phyloP scores from a whole-genome alignment of 2,113 vertebrate genomes.

The Protobothrops mucrosquamatus region DNA sequence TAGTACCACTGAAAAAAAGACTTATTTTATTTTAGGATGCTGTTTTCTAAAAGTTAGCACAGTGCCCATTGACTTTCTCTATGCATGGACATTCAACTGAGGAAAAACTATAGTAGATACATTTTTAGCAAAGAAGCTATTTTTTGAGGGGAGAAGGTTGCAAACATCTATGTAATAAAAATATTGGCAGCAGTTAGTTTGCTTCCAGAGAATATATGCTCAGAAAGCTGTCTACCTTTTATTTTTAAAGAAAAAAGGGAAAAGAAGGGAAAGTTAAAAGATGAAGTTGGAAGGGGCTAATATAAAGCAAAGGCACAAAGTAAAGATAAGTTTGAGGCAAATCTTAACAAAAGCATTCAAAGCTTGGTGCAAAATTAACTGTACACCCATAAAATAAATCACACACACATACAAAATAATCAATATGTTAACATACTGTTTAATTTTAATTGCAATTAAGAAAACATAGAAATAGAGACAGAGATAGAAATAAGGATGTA shows the following conservation, averaged over 20 bases:
- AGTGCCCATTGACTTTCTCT: not conserved
- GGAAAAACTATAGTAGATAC: not conserved
- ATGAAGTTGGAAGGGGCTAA: conserved; percentile 53
- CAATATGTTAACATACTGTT: conserved; percentile 57
- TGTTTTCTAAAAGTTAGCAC: not conserved
- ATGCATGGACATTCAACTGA: conserved; percentile 4
- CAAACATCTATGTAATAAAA: conserved; percentile 37
- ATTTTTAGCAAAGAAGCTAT: conserved; percentile 26
- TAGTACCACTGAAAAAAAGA: conserved; percentile 15
- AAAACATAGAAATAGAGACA: not conserved
- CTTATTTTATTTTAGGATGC: conserved; percentile 38
- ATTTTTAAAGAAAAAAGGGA: conserved; percentile 45
- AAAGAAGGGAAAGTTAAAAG: conserved; percentile 47
- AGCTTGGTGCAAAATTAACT: conserved; percentile 77
- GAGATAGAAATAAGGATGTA: not conserved
- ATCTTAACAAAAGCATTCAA: conserved; percentile 88
- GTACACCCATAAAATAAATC: conserved; percentile 79
- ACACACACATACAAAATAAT: conserved; percentile 67
- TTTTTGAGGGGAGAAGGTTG: not conserved
- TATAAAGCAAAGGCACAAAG: conserved; percentile 67
- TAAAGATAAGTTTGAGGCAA: conserved; percentile 80
- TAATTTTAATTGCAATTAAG: conserved; percentile 68
- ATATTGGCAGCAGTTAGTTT: conserved; percentile 44
- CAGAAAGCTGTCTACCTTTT: conserved; percentile 45
- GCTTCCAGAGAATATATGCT: conserved; percentile 59